phyloP scores from a whole-genome alignment of 2,888 invertebrate genomes.

The Ommatoiulus sabulosus region DNA sequence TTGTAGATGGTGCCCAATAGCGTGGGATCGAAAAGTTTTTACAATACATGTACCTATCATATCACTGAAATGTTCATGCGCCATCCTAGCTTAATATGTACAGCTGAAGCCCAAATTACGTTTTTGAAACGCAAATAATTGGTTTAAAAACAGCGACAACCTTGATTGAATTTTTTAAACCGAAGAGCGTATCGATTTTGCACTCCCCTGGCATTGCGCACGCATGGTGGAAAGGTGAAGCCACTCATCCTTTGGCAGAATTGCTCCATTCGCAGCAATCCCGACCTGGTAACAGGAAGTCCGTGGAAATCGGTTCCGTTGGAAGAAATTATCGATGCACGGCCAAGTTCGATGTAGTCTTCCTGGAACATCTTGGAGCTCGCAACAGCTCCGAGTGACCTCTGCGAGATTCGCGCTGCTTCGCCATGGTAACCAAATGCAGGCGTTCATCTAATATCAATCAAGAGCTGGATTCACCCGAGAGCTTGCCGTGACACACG shows the following conservation, averaged over 20 bases:
- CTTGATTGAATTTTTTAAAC: no score
- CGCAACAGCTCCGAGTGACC: not conserved
- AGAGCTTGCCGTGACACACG: conserved; percentile 13
- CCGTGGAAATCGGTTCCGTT: not conserved
- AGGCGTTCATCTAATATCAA: conserved; percentile 20
- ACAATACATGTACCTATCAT: no score
- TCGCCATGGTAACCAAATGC: conserved; percentile 34
- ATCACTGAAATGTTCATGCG: no score
- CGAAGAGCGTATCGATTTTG: no score
- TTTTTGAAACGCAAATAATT: no score
- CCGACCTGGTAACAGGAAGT: not conserved
- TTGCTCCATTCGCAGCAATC: not conserved
- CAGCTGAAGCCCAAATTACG: no score
- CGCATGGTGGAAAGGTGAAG: not conserved
- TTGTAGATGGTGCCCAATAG: no score
- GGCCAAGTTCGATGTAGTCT: not conserved
- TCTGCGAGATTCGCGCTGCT: not conserved
- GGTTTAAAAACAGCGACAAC: no score
- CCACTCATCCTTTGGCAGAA: not conserved
- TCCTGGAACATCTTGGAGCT: not conserved
- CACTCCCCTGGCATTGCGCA: not conserved
- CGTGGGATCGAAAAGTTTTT: no score
- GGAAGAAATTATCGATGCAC: not conserved
- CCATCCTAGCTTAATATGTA: no score
- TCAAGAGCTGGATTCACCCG: not conserved